These are phyloP conservation scores for Archips crataeganus DNA, from an alignment of 2,888 invertebrate genomes.

Conservation along the genomic window DNA sequence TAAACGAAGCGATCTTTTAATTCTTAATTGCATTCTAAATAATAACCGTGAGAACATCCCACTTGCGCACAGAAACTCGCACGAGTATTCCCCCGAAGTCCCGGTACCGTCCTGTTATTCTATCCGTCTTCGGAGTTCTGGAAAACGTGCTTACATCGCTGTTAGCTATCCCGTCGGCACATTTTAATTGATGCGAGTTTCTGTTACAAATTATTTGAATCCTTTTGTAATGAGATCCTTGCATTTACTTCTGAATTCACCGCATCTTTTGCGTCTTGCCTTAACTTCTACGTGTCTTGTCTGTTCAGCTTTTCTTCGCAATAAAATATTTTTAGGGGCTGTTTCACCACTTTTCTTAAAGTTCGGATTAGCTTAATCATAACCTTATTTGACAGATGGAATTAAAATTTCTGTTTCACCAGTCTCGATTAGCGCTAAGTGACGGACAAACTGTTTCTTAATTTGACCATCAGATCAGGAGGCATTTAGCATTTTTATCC, in stretches of 20 bases:
- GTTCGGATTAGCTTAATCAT: no score
- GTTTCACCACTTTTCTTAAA: not conserved
- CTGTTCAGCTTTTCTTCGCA: not conserved
- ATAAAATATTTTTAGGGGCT: not conserved
- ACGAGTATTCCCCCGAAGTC: constrained; percentile 56
- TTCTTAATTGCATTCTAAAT: constrained; percentile 56
- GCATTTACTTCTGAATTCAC: constrained; percentile 17
- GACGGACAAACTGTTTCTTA: no score
- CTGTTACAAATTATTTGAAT: constrained; percentile 28
- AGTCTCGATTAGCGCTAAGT: no score
- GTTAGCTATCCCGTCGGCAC: constrained; percentile 29
- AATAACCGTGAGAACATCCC: constrained; percentile 72
- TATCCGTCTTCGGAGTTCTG: constrained; percentile 24
- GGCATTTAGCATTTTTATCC: no score
- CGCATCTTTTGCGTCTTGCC: not conserved
- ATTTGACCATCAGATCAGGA: no score
- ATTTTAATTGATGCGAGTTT: constrained; percentile 27
- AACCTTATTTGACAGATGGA: no score
- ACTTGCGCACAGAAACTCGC: constrained; percentile 55
- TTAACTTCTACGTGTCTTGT: not conserved
- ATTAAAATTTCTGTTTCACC: no score
- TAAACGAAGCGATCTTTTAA: constrained; percentile 59
- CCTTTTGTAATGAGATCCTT: constrained; percentile 15
- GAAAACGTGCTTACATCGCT: constrained; percentile 18
- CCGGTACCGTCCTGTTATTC: constrained; percentile 26